Base-by-base conservation (phyloP, 2,797 vertebrate species). In the Apogon talboti region DNA sequence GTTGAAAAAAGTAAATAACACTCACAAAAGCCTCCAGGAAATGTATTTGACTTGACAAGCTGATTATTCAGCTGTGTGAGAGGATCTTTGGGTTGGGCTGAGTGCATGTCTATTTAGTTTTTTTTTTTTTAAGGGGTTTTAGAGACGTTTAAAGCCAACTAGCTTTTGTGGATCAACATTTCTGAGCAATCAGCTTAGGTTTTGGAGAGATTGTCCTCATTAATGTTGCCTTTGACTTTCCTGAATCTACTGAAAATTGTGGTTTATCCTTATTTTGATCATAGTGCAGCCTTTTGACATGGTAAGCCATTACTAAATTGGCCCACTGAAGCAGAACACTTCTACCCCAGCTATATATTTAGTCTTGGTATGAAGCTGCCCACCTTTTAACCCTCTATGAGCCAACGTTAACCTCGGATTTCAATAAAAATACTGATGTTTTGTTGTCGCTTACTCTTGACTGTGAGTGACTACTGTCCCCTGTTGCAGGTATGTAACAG, bases 401-500 rank as follows among this genome's bases (percentile, higher is more conserved):
- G 21, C 33, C 3, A 0, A 35, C 5, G 47, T 13, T 54, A 56
- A 18, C 43, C 16, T 37, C 5, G 28, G 30, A 70, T 42, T 53
- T 24, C 16, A 21, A 10, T 19, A 55, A n/a, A 30, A 28, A 47
- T n/a, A n/a, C 12, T n/a, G 14, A 8, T 3, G 13, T 6, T 48
- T 37, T 44, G 14, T 13, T 3, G 6, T 28, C 4, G n/a, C n/a
- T n/a, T n/a, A n/a, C n/a, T n/a, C n/a, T n/a, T n/a, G n/a, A 6
- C 24, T 28, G 24, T 33, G 47, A 16, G 7, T 42, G 42, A 21
- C 47, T 12, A 8, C 5, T 63, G 24, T 74, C 15, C 4, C 71
- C 18, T 74, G 44, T 80, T 89, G 66, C 90, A 99, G 97, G 69
- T 98, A 99, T 1, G 96, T 99, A 85, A 99, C 97, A 5, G 93